Evolutionary conservation across 2,113 vertebrate species (phyloP).

Genomic region (Anolis sagrei): DNA sequence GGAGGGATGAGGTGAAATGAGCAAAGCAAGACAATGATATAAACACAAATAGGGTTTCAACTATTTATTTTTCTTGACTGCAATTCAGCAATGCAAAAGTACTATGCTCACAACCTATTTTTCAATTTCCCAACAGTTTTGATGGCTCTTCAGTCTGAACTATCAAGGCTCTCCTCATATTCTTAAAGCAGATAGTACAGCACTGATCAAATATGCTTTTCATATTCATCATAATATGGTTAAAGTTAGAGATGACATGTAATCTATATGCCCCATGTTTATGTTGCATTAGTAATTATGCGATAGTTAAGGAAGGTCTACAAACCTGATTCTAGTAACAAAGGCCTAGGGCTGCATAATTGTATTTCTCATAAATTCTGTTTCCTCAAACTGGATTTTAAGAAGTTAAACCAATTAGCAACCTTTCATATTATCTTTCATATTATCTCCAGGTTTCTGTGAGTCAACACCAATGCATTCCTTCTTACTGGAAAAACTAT

Average conservation of each 20-base stretch:
- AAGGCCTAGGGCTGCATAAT: neutral
- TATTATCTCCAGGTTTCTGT: neutral
- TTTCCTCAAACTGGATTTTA: neutral
- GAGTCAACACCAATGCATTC: slow-evolving; percentile 1
- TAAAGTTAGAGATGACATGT: neutral
- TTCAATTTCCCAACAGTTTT: neutral
- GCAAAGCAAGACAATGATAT: neutral
- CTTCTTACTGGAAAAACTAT: neutral
- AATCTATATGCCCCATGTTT: too few species aligned
- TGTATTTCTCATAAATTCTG: neutral
- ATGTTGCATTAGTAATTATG: neutral
- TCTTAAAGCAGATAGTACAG: too few species aligned
- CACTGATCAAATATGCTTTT: neutral
- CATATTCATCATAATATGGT: neutral
- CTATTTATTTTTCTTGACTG: neutral
- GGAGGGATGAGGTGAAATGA: neutral
- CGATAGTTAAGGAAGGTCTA: neutral
- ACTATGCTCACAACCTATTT: neutral
- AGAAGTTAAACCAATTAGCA: neutral
- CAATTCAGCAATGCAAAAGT: neutral
- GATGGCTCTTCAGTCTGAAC: neutral
- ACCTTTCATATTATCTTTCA: neutral
- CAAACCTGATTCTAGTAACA: neutral
- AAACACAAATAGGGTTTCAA: neutral
- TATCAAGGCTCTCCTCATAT: neutral